A percentile compares a stretch with the other conserved stretches of the same genome.
Evolutionary conservation across 2,797 vertebrate species (phyloP).

Genomic region (Gymnoscopelus microlampas): DNA sequence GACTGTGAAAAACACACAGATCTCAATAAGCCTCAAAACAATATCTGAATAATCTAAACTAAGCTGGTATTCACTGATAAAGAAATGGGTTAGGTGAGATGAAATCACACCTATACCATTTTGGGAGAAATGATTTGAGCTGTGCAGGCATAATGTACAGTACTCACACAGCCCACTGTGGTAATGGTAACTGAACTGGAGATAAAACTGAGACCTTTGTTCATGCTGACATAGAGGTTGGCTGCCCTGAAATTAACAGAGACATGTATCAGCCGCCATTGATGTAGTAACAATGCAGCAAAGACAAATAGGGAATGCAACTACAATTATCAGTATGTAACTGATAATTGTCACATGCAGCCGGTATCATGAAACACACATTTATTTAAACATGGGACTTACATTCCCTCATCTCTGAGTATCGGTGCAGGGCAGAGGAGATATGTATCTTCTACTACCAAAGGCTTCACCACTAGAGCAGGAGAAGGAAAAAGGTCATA

Average conservation of each 20-base stretch:
- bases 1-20: conserved; percentile 81
- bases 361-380: conserved; percentile 16
- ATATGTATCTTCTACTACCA: conserved; percentile 94
- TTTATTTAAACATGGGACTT: conserved; percentile 67
- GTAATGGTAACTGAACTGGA: conserved; percentile 98
- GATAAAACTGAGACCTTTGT: conserved; percentile 97
- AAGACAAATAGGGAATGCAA: background rate
- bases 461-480: conserved; percentile 90
- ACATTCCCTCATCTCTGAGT: conserved; percentile 95
- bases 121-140: background rate
- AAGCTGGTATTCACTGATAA: no score
- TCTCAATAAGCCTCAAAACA: conserved; percentile 37
- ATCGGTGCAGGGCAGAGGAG: conserved; percentile 95
- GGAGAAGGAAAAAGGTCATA: conserved; percentile 17
- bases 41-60: conserved; percentile 1
- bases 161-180: conserved; percentile 96
- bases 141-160: conserved; percentile 13
- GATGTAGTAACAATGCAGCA: background rate
- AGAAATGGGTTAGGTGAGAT: background rate
- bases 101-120: background rate
- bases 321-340: background rate
- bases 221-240: conserved; percentile 98
- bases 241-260: conserved; percentile 84
- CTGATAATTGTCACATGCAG: background rate
- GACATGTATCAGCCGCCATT: conserved; percentile 9